Conservation (phyloP, 37 sponge, comb jelly and placozoan genomes). For the Hexactinellida sp. region DNA sequence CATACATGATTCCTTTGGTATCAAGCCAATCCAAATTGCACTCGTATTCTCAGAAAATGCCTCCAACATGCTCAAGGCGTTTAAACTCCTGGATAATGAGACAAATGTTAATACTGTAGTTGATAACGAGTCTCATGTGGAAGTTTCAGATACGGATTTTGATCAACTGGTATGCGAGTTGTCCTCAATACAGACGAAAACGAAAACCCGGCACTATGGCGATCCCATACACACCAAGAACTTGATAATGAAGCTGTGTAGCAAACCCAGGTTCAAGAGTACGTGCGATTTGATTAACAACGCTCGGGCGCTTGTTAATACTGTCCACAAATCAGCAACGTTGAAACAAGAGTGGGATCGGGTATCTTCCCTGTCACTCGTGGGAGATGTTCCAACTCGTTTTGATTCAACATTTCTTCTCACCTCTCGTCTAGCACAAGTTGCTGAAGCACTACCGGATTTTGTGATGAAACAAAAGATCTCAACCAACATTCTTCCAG, state of each 20-base stretch:
- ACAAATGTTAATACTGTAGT: background rate
- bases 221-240: background rate
- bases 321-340: background rate
- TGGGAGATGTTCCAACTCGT: background rate
- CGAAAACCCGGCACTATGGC: background rate
- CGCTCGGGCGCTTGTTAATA: slow-evolving; percentile 7
- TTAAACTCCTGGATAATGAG: background rate
- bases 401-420: background rate
- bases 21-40: background rate
- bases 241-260: background rate
- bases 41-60: slow-evolving; percentile 1
- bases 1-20: background rate
- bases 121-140: background rate
- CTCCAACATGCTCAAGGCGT: background rate
- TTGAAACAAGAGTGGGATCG: background rate
- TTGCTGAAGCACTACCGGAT: background rate
- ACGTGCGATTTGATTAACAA: too few species aligned
- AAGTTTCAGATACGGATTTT: background rate
- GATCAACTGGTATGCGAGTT: background rate
- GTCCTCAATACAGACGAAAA: background rate
- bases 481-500: too few species aligned
- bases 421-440: slow-evolving; percentile 1
- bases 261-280: background rate
- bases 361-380: background rate
- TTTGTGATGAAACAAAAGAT: background rate